Evolutionary conservation across 2,113 vertebrate genomes (phyloP).

Genomic region (Hemiscyllium ocellatum): DNA sequence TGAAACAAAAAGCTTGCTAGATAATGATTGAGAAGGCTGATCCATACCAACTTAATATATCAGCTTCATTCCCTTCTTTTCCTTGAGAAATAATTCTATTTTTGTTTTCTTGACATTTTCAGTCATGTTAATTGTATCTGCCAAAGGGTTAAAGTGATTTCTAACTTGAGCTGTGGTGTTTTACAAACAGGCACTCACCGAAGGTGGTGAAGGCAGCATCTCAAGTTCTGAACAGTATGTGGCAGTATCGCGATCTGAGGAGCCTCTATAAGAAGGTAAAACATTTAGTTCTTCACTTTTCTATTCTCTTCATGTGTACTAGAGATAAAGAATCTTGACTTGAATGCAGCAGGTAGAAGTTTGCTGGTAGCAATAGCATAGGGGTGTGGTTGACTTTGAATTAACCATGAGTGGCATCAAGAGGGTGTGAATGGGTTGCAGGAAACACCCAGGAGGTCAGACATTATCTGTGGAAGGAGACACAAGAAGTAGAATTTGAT

Average conservation of each 20-base stretch:
- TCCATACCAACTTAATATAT: neutral
- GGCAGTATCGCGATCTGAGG: constrained; percentile 98
- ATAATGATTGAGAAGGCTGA: neutral
- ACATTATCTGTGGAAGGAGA: neutral
- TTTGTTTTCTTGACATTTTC: neutral
- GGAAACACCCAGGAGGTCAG: neutral
- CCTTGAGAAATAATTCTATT: neutral
- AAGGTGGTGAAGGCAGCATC: constrained; percentile 98
- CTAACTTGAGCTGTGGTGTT: constrained; percentile 35
- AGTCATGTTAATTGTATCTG: neutral
- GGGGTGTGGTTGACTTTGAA: neutral
- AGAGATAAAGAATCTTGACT: neutral
- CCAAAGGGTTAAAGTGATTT: neutral
- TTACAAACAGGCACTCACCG: constrained; percentile 79
- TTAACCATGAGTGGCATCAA: neutral
- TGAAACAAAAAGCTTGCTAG: neutral
- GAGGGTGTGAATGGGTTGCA: neutral
- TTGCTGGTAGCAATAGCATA: neutral
- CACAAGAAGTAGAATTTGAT: neutral
- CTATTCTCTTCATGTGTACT: neutral
- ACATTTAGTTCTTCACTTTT: neutral
- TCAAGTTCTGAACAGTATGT: constrained; percentile 99
- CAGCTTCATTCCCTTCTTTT: neutral
- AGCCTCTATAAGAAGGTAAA: constrained; percentile 99
- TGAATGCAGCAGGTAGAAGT: neutral